These are phyloP conservation scores for Climacteris rufus DNA, from an alignment of 2,113 vertebrate genomes.

Conservation along the genomic window DNA sequence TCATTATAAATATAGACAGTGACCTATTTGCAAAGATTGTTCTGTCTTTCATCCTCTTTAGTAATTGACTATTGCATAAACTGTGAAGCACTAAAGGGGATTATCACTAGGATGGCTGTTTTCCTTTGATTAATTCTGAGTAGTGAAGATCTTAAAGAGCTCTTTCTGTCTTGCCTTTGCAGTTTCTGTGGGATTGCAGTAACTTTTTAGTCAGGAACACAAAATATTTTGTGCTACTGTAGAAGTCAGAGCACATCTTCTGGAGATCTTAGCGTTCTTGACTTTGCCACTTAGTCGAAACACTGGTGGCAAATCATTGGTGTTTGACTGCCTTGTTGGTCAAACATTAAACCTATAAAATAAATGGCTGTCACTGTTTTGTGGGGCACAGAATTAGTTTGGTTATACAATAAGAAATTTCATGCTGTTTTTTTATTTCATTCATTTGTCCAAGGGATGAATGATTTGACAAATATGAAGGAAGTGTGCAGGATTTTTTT, in stretches of 20 bases:
- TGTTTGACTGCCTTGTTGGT: background rate
- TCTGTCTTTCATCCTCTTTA: slow-evolving; percentile 71
- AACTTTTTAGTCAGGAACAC: background rate
- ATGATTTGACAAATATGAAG: background rate
- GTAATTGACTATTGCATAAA: slow-evolving; percentile 72
- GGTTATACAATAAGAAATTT: background rate
- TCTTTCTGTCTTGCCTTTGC: background rate
- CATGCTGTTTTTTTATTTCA: background rate
- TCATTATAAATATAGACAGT: slow-evolving; percentile 60
- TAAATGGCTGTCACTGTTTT: background rate
- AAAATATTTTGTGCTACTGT: background rate
- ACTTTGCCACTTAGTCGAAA: background rate
- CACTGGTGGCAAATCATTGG: background rate
- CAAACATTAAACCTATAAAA: background rate
- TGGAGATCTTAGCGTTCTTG: background rate
- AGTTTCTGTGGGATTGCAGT: background rate
- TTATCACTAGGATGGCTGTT: slow-evolving; percentile 54
- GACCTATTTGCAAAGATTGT: slow-evolving; percentile 69
- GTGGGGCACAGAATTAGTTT: background rate
- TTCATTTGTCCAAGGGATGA: background rate
- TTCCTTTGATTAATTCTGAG: slow-evolving; percentile 56
- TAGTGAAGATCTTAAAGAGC: background rate
- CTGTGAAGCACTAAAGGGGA: slow-evolving; percentile 65
- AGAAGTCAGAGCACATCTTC: fast-evolving
- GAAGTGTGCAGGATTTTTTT: background rate